These are phyloP conservation scores for Grus americana DNA, from an alignment of 2,113 vertebrate genomes.

Conservation along the genomic window DNA sequence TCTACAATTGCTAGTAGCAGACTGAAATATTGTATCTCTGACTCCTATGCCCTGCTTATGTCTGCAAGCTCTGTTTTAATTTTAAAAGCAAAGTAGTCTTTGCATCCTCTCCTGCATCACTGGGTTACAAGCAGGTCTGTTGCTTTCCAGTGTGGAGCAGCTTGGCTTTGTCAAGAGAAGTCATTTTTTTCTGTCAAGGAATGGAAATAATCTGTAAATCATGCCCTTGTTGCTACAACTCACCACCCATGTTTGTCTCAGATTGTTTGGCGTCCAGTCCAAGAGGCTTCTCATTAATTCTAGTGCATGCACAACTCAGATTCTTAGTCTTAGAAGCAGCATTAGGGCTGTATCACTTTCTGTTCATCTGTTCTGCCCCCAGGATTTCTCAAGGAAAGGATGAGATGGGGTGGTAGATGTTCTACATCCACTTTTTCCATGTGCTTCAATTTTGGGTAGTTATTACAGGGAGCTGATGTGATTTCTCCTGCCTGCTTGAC, in stretches of 20 bases:
- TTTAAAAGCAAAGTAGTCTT: neutral
- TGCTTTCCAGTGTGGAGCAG: neutral
- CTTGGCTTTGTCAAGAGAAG: neutral
- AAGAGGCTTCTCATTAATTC: conserved; percentile 11
- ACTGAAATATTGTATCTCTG: neutral
- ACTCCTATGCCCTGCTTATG: neutral
- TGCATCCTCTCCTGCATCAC: neutral
- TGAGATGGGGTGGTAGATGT: neutral
- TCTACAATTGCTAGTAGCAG: neutral
- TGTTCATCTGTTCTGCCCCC: neutral
- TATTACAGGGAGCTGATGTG: neutral
- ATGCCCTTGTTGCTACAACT: neutral
- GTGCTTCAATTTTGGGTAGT: neutral
- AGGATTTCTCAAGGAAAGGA: neutral
- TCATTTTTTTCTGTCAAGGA: neutral
- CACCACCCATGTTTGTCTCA: neutral
- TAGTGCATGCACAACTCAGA: neutral
- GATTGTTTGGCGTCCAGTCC: neutral
- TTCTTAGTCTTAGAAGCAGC: neutral
- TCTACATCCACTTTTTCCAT: neutral
- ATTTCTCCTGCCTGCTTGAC: neutral
- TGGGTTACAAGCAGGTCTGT: neutral
- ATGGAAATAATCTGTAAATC: neutral
- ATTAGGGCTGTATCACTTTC: neutral
- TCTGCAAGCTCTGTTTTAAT: neutral